Evolutionary conservation across 1,140 invertebrate genomes (phyloP), one percentile per base, ranked within the genome.

Genomic region (Hermetia illucens): DNA sequence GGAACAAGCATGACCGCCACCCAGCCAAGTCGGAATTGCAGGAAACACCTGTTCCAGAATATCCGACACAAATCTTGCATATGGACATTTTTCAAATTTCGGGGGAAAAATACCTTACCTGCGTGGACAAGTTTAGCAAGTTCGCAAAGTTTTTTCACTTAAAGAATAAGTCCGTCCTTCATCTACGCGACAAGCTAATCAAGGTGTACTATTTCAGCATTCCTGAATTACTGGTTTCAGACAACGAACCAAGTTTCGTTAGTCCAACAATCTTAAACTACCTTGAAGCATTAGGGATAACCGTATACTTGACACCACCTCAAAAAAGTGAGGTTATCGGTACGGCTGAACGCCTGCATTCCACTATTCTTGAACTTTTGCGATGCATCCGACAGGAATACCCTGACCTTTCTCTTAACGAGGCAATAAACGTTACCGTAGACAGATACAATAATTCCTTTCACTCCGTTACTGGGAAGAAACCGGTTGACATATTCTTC

Each of bases 121-220:
- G 36, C 15, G 10, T 38, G 5, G 41, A 42, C 20, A 42, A 42
- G 21, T 42, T 38, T 34, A 39, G 37, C 3, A 43, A 39, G 36
- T 39, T 43, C 25, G 37, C n/a, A 8, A 39, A 43, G 36, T 31
- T 39, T 22, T 43, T 39, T 15, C 16, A 29, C 17, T 16, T 43
- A 3, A 39, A 35, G 24, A 22, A 34, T 35, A 19, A 20, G 12
- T 39, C 37, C 1, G 34, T 12, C 13, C 8, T 36, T n/a, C 5
- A 39, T 10, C 9, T 39, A 2, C 16, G 33, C 10, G 38, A 39
- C n/a, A 39, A 43, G 21, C 13, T 27, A 12, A 20, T n/a, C 4
- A 36, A 17, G 12, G 10, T n/a, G 9, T 21, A 16, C 4, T 19
- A 22, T 36, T 36, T 16, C 19, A 21, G 8, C 3, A 36, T 12